Percentiles rank a stretch among this genome's conserved stretches.
Conservation (phyloP, 2,888 invertebrate genomes). For the Philonicus albiceps region DNA sequence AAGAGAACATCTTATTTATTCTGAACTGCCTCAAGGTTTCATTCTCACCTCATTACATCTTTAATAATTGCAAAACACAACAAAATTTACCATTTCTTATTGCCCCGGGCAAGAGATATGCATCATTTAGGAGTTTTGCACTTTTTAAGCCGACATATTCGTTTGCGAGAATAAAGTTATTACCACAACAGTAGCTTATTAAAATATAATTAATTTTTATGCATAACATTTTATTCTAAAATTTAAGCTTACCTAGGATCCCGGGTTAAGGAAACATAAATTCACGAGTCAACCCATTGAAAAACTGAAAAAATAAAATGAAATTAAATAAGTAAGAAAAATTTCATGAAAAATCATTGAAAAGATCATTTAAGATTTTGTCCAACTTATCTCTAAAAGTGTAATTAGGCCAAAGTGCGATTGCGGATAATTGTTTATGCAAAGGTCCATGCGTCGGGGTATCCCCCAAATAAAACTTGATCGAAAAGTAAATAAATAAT, state of each 20-base stretch:
- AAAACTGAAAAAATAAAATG: slow-evolving; percentile 56
- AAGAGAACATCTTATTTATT: no score
- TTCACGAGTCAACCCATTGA: slow-evolving; percentile 64
- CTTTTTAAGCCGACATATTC: no score
- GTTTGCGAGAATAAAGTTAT: no score
- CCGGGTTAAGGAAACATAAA: slow-evolving; percentile 62
- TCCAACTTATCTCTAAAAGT: background rate
- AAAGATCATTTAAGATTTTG: background rate
- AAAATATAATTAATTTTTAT: no score
- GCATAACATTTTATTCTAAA: background rate
- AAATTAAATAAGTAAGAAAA: background rate
- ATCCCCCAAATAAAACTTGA: background rate
- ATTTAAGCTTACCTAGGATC: slow-evolving; percentile 60
- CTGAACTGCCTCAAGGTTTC: no score
- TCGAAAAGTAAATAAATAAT: slow-evolving; percentile 2
- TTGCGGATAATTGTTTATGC: background rate
- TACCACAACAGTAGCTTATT: background rate
- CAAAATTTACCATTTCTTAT: no score
- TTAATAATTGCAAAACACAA: no score
- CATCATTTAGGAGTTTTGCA: no score
- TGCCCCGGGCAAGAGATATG: no score
- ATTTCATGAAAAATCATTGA: background rate
- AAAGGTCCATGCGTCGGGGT: background rate
- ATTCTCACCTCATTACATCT: no score
- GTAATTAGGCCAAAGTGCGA: background rate